Percentiles rank a stretch among this genome's conserved stretches.
Conservation (phyloP, 2,113 vertebrate species). For the Grammomys dolichurus region DNA sequence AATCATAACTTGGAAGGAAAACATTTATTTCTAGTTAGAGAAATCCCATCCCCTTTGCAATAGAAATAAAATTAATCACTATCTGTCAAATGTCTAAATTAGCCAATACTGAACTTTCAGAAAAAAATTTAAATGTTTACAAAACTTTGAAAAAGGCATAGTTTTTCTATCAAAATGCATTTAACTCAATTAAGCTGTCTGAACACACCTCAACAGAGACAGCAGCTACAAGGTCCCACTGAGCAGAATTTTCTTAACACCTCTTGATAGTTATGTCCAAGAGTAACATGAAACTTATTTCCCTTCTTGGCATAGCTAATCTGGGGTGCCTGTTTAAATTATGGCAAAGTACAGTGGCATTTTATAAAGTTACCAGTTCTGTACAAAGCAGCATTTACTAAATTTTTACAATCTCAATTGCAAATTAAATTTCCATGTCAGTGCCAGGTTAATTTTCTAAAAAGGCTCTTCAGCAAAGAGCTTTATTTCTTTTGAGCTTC, state of each 20-base stretch:
- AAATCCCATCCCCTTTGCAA: conserved; percentile 31
- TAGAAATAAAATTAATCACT: conserved; percentile 5
- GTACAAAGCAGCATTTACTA: conserved; percentile 58
- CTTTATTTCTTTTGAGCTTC: conserved; percentile 38
- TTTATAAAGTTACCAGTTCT: conserved; percentile 62
- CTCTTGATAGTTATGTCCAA: neutral
- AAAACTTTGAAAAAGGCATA: conserved; percentile 47
- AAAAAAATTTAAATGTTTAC: neutral
- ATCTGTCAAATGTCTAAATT: conserved; percentile 11
- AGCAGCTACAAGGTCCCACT: neutral
- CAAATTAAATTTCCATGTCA: conserved; percentile 70
- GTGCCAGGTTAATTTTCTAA: conserved; percentile 64
- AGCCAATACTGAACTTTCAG: conserved; percentile 27
- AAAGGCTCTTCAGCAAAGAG: conserved; percentile 59
- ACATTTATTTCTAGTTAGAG: conserved; percentile 1
- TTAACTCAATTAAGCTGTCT: neutral
- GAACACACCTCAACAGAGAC: neutral
- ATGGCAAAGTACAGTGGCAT: conserved; percentile 24
- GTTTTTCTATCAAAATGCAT: conserved; percentile 2
- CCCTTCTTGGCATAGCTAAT: conserved; percentile 20
- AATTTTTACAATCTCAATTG: conserved; percentile 37
- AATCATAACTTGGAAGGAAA: conserved; percentile 10
- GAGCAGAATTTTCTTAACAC: neutral
- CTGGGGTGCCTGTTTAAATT: conserved; percentile 45
- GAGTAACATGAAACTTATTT: neutral